phyloP scores from a whole-genome alignment of 2,113 vertebrate genomes.

The Opisthocomus hoazin region DNA sequence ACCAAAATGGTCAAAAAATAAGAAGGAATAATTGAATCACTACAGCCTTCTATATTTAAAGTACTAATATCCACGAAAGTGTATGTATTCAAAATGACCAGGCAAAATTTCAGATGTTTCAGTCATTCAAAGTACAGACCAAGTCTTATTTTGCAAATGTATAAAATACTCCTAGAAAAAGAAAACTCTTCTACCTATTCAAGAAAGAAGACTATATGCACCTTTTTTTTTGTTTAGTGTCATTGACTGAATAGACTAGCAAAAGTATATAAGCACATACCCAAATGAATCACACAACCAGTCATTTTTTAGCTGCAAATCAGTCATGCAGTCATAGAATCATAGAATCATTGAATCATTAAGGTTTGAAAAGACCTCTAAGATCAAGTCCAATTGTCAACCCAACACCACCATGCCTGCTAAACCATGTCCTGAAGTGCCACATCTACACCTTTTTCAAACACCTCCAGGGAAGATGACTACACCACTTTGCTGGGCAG shows the following conservation, averaged over 20 bases:
- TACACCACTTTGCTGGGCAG: no score
- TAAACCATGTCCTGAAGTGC: no score
- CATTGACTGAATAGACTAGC: not conserved
- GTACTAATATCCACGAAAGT: conserved; percentile 33
- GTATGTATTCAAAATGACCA: conserved; percentile 47
- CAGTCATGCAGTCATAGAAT: not conserved
- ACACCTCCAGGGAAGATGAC: no score
- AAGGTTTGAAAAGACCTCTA: no score
- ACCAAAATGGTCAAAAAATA: not conserved
- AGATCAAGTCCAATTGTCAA: no score
- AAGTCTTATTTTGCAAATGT: not conserved
- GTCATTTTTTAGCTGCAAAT: not conserved
- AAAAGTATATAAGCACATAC: not conserved
- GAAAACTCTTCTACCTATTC: not conserved
- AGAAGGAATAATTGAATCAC: not conserved
- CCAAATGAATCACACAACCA: not conserved
- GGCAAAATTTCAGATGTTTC: conserved; percentile 21
- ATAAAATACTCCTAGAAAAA: not conserved
- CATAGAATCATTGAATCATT: no score
- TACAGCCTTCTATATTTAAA: not conserved
- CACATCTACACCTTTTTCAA: no score
- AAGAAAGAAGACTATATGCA: not conserved
- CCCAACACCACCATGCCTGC: no score
- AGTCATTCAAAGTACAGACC: not conserved
- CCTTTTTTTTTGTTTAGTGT: not conserved